Percentiles rank a stretch among this genome's conserved stretches.
Conservation (phyloP, 2,113 vertebrate genomes). For the Capreolus pygargus region DNA sequence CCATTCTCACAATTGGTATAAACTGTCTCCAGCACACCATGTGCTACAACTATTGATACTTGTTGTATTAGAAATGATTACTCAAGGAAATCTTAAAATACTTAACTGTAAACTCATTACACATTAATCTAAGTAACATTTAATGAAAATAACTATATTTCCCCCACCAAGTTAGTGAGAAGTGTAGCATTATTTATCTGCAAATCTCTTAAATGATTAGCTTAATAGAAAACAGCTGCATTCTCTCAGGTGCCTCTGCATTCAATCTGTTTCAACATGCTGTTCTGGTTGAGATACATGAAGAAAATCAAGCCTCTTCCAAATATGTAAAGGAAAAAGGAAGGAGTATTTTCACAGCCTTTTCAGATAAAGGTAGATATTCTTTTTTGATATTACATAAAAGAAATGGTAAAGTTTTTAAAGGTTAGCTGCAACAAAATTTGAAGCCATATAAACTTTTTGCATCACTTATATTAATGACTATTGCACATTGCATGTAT, state of each 20-base stretch:
- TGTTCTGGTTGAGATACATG: constrained; percentile 18
- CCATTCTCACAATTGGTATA: not conserved
- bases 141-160: not conserved
- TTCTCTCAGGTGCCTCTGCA: constrained; percentile 4
- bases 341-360: not conserved
- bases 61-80: not conserved
- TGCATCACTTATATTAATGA: not conserved
- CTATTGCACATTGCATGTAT: not conserved
- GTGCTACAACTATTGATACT: not conserved
- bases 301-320: constrained; percentile 17
- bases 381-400: not conserved
- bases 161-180: not conserved
- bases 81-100: constrained; percentile 2
- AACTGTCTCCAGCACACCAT: not conserved
- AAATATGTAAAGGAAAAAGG: constrained; percentile 8
- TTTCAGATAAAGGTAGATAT: not conserved
- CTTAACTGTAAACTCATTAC: not conserved
- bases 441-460: not conserved
- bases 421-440: constrained; percentile 13
- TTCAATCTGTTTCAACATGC: not conserved
- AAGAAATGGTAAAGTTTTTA: constrained; percentile 16
- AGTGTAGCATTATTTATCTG: not conserved
- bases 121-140: not conserved
- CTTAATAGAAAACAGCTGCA: constrained; percentile 14
- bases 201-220: not conserved